Evolutionary conservation across 2,888 invertebrate species (phyloP).

Genomic region (Rhyacophila evoluta): DNA sequence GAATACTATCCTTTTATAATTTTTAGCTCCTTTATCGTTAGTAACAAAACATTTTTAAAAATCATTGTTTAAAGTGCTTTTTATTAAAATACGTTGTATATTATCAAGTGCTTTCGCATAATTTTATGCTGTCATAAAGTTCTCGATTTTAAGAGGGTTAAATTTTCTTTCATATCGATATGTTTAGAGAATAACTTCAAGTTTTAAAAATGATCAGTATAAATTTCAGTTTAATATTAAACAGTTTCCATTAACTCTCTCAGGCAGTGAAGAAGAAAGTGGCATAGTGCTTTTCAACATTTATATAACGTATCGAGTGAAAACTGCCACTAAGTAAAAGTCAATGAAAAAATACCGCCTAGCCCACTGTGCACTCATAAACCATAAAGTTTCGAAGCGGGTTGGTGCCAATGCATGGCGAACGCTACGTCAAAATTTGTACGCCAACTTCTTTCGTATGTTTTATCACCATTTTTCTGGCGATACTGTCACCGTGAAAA

Average conservation of each 20-base stretch:
- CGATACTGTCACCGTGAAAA: slow-evolving; percentile 16
- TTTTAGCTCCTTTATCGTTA: too few relatives aligned
- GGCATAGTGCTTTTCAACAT: slow-evolving; percentile 46
- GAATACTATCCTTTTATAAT: too few relatives aligned
- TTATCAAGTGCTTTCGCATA: too few relatives aligned
- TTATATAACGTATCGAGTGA: slow-evolving; percentile 47
- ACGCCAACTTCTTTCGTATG: slow-evolving; percentile 30
- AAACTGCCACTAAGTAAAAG: slow-evolving; percentile 49
- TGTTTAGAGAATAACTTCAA: too few relatives aligned
- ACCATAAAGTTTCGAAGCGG: slow-evolving; percentile 39
- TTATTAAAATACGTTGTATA: too few relatives aligned
- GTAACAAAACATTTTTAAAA: too few relatives aligned
- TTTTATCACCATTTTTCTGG: slow-evolving; percentile 33
- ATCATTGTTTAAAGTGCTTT: too few relatives aligned
- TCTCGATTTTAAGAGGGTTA: too few relatives aligned
- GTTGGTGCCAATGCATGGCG: background rate
- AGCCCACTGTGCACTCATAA: slow-evolving; percentile 34
- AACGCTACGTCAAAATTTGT: slow-evolving; percentile 30
- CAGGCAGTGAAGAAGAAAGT: slow-evolving; percentile 31
- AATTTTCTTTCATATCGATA: too few relatives aligned
- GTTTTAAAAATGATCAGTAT: too few relatives aligned
- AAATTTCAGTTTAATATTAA: background rate
- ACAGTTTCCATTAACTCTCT: background rate
- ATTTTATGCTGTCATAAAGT: too few relatives aligned
- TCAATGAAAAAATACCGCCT: slow-evolving; percentile 48